A percentile compares a stretch with the other conserved stretches of the same genome.
Conservation (phyloP, 2,888 invertebrate species). For the Chrysopilus asiliformis region DNA sequence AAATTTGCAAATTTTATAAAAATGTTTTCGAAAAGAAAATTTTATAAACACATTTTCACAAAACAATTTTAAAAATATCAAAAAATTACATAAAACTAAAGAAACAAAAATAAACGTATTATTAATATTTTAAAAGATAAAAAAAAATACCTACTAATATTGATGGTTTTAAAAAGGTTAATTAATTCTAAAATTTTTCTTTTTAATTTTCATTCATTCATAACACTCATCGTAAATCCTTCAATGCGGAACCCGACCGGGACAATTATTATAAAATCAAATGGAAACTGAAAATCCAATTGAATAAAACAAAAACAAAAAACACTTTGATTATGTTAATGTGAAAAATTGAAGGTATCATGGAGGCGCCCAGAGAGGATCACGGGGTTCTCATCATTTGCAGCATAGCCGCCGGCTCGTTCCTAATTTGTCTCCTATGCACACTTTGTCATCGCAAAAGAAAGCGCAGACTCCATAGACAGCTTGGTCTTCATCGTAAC, state of each 20-base stretch:
- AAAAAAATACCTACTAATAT: no score
- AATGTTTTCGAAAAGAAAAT: no score
- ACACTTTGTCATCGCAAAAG: slow-evolving; percentile 39
- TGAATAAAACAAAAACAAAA: no score
- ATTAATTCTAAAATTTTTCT: background rate
- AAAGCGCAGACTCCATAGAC: slow-evolving; percentile 35
- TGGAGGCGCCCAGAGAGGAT: slow-evolving; percentile 37
- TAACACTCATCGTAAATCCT: background rate
- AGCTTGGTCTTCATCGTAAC: slow-evolving; percentile 35
- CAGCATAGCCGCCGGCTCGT: slow-evolving; percentile 37
- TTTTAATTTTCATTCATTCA: slow-evolving; percentile 1
- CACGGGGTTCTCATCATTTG: slow-evolving; percentile 38
- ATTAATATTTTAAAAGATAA: no score
- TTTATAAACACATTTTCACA: no score
- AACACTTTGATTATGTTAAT: no score
- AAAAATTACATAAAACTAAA: no score
- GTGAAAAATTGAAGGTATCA: slow-evolving; percentile 32
- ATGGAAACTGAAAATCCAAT: background rate
- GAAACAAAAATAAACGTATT: no score
- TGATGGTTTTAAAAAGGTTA: no score
- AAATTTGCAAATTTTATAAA: no score
- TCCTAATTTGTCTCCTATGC: slow-evolving; percentile 40
- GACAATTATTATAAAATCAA: background rate
- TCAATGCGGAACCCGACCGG: background rate
- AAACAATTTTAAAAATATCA: no score